Base-by-base conservation (phyloP, 2,888 invertebrate species). In the Heteromyza rotundicornis region DNA sequence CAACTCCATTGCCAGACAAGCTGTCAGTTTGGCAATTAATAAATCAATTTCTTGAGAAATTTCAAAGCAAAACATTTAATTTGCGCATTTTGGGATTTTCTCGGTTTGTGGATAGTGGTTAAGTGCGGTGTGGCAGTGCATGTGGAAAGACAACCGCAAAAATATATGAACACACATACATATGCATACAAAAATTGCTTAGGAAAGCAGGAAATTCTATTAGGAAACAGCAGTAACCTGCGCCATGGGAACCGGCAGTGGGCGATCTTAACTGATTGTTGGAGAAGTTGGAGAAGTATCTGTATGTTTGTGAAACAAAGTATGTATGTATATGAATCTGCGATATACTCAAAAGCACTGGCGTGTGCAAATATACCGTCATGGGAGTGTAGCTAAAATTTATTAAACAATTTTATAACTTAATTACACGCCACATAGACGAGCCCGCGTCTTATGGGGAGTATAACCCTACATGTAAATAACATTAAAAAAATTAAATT, bases 21-120 rank as follows among this genome's bases (percentile, higher is more conserved):
- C 65, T 69, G 73, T 72, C 73, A 71, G 64, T 65, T 62, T 57
- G 63, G 55, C 77, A 75, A 77, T 78, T 74, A 76, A 77, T 78
- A 78, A 74, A 76, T 67, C 65, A 64, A 66, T 66, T 66, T 53
- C 60, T 57, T 7, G 47, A 20, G 44, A 61, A 57, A 32, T 53
- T 40, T 12, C 50, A 50, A 53, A 49, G 22, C 27, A 40, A 57
- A 61, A 61, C 53, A 61, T 57, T 61, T 57, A 44, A 61, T 60
- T 60, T 60, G 23, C 32, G 50, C 49, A 55, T 17, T 56, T 52
- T 36, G 51, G 60, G 57, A 51, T 51, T 61, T 53, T 53, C 17
- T 47, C 20, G 27, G 22, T 60, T 53, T 62, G 58, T 58, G 53
- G 62, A 44, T 61, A 64, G 57, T 64, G 64, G 56, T 54, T 40